A percentile compares a stretch with the other conserved stretches of the same genome.
These are phyloP conservation scores for Rhinogobius similis DNA, from an alignment of 2,113 vertebrate genomes.

Conservation along the genomic window DNA sequence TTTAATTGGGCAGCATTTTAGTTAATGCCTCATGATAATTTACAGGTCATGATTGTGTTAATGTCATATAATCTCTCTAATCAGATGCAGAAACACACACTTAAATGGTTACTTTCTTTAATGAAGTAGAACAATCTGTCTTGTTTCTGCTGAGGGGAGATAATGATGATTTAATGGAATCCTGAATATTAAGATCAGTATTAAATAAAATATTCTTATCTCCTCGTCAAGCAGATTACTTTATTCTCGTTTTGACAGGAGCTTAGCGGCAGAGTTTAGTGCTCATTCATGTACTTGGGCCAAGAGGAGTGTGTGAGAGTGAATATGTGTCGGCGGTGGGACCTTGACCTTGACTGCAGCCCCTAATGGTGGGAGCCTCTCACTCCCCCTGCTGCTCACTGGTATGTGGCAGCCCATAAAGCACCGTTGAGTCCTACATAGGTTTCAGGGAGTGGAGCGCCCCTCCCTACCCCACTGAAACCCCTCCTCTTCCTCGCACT, in stretches of 20 bases:
- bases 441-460: slow-evolving; percentile 79
- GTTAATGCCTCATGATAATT: not conserved
- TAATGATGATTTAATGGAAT: not conserved
- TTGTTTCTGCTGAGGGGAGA: not conserved
- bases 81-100: not conserved
- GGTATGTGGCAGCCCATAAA: slow-evolving; percentile 81
- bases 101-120: not conserved
- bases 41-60: not conserved
- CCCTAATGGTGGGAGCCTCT: slow-evolving; percentile 72
- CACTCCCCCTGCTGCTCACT: slow-evolving; percentile 47
- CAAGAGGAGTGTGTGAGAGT: slow-evolving; percentile 30
- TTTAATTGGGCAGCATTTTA: not conserved
- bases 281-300: slow-evolving; percentile 21
- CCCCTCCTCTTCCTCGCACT: slow-evolving; percentile 65
- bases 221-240: not conserved
- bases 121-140: not conserved
- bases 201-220: not conserved
- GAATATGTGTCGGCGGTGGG: slow-evolving; percentile 20
- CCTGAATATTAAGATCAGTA: not conserved
- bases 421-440: slow-evolving; percentile 73
- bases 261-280: slow-evolving; percentile 16
- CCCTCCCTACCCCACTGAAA: slow-evolving; percentile 2
- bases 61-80: not conserved
- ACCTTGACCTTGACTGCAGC: slow-evolving; percentile 77
- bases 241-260: not conserved